These are phyloP conservation scores for Branchellion lobata DNA, from an alignment of 2,888 invertebrate species.

Conservation along the genomic window DNA sequence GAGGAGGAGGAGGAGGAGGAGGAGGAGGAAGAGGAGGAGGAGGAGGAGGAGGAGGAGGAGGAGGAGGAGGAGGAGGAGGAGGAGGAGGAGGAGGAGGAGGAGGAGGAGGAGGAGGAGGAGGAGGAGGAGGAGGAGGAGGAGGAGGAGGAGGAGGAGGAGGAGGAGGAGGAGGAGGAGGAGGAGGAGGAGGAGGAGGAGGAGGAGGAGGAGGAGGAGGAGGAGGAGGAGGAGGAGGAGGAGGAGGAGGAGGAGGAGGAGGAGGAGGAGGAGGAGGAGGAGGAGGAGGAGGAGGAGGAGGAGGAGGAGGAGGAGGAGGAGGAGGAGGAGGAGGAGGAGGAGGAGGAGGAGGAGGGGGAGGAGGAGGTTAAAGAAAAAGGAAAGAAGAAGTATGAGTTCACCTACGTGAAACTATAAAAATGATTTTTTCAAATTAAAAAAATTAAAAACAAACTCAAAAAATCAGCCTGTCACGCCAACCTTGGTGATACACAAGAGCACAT, in stretches of 20 bases:
- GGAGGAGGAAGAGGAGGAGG: neutral
- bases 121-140: constrained; percentile 19
- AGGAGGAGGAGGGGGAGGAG: neutral
- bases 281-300: too few relatives aligned
- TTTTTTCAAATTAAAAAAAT: too few relatives aligned
- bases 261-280: neutral
- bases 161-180: too few relatives aligned
- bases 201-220: neutral
- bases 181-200: neutral
- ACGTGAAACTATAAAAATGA: too few relatives aligned
- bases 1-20: neutral
- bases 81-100: too few relatives aligned
- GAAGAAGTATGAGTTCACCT: too few relatives aligned
- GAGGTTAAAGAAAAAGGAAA: too few relatives aligned
- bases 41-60: constrained; percentile 1
- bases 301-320: too few relatives aligned
- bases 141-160: too few relatives aligned
- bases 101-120: constrained; percentile 9
- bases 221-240: neutral
- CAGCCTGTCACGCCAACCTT: too few relatives aligned
- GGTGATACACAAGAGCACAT: neutral
- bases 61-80: too few relatives aligned
- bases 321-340: constrained; percentile 14
- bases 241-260: neutral
- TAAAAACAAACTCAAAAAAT: too few relatives aligned